Evolutionary conservation across 1,140 invertebrate genomes (phyloP).

Genomic region (Drosophila jambulina): DNA sequence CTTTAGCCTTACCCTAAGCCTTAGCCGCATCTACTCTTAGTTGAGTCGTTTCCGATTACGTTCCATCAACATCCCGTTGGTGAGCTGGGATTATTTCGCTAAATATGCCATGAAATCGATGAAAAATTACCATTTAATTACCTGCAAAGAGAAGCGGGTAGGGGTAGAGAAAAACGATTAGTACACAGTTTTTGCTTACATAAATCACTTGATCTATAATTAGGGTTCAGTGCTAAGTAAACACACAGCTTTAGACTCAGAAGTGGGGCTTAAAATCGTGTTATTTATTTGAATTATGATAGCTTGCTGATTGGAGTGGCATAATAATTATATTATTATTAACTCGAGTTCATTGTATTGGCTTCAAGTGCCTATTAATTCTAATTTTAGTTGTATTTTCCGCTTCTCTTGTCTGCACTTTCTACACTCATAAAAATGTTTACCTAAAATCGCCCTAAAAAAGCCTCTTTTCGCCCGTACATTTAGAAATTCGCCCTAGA

Average conservation of each 20-base stretch:
- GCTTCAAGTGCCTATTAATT: neutral
- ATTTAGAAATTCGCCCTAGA: no score
- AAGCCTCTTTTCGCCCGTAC: no score
- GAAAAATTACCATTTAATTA: slow-evolving; percentile 69
- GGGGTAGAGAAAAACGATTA: slow-evolving; percentile 48
- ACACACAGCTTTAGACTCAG: slow-evolving; percentile 21
- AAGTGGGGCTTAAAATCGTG: neutral
- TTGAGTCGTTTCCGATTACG: slow-evolving; percentile 28
- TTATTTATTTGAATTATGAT: neutral
- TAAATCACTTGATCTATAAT: slow-evolving; percentile 38
- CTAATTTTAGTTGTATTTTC: slow-evolving; percentile 19
- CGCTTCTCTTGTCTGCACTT: slow-evolving; percentile 4
- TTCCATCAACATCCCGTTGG: slow-evolving; percentile 10
- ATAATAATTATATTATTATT: slow-evolving; percentile 1
- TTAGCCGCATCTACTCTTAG: slow-evolving; percentile 8
- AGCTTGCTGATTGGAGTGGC: neutral
- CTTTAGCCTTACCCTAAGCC: neutral
- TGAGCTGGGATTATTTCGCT: slow-evolving; percentile 32
- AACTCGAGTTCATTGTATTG: neutral
- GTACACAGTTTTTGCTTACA: slow-evolving; percentile 25
- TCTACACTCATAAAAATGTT: no score
- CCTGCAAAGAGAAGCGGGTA: slow-evolving; percentile 59
- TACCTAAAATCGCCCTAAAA: no score
- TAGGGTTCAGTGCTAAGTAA: slow-evolving; percentile 19
- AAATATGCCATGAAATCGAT: slow-evolving; percentile 57